Evolutionary conservation across 2,797 vertebrate species (phyloP).

Genomic region (Pseudomugil gertrudae): DNA sequence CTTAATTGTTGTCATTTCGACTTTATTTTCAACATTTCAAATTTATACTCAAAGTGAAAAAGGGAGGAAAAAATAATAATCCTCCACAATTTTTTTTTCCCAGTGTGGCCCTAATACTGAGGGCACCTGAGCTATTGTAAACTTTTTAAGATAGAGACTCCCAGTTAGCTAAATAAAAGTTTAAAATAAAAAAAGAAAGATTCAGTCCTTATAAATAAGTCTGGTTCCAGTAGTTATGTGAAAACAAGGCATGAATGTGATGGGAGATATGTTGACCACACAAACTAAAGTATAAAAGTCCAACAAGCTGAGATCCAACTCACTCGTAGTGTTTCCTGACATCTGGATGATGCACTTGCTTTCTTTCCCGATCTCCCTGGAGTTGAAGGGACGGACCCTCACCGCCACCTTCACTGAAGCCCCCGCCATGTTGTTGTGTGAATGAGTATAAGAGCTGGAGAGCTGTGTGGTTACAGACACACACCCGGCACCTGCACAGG

Average conservation of each 20-base stretch:
- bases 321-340: slow-evolving; percentile 97
- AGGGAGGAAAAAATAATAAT: too few relatives aligned
- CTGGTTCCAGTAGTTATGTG: background rate
- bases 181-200: too few relatives aligned
- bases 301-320: slow-evolving; percentile 71
- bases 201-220: too few relatives aligned
- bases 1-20: too few relatives aligned
- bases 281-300: background rate
- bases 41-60: too few relatives aligned
- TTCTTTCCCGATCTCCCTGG: slow-evolving; percentile 92
- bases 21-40: too few relatives aligned
- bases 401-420: slow-evolving; percentile 98
- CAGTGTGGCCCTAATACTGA: too few relatives aligned
- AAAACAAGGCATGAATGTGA: background rate
- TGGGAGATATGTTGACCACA: too few relatives aligned
- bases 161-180: too few relatives aligned
- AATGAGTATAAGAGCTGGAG: slow-evolving; percentile 46
- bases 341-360: slow-evolving; percentile 99
- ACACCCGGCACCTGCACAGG: slow-evolving; percentile 69
- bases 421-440: slow-evolving; percentile 85
- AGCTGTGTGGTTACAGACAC: slow-evolving; percentile 56
- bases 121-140: too few relatives aligned
- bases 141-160: too few relatives aligned
- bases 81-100: too few relatives aligned
- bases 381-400: slow-evolving; percentile 97